Base-by-base conservation (phyloP, 2,888 invertebrate species). In the Hyposoter dolosus region DNA sequence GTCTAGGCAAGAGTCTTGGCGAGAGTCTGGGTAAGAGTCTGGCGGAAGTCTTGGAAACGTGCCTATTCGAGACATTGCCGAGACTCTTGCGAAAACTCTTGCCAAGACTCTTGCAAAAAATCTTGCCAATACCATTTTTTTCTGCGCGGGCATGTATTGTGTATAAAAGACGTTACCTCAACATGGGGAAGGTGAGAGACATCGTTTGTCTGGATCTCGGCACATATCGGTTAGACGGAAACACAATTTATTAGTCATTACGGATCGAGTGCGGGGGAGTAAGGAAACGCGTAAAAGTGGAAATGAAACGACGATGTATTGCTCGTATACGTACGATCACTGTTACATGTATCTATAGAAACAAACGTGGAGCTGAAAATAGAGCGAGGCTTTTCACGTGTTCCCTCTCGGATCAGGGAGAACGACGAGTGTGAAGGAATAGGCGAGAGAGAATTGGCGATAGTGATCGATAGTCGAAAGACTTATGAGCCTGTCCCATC, bases 191-290 rank as follows among this genome's bases (percentile, higher is more conserved):
- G 78, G 50, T 45, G 71, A 45, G 65, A 50, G 50, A 75, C 76
- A 81, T 90, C 90, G 89, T 90, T 91, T 91, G 90, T 90, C 89
- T 88, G 87, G 84, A 89, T 90, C 89, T 88, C 79, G 82, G 84
- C 79, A 85, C 86, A 83, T n/a, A n/a, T 69, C 82, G 60, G 68
- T 66, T 80, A 84, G 85, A 86, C 71, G 87, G 45, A 63, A 82
- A 86, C 82, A 88, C 89, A 89, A 91, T 92, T 92, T 91, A 90
- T 92, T 91, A 91, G 90, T 89, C 87, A 89, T 90, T 91, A 89
- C 90, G 88, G 72, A 74, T 81, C 45, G 76, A 77, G 80, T 72
- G 85, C 56, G 80, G 77, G 83, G 77, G 81, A 68, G 83, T 35
- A 83, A 72, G 76, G 32, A 76, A 76, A 60, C 28, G 72, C 82